Conservation (phyloP, 2,888 invertebrate species). For the Coleophora flavipennella region DNA sequence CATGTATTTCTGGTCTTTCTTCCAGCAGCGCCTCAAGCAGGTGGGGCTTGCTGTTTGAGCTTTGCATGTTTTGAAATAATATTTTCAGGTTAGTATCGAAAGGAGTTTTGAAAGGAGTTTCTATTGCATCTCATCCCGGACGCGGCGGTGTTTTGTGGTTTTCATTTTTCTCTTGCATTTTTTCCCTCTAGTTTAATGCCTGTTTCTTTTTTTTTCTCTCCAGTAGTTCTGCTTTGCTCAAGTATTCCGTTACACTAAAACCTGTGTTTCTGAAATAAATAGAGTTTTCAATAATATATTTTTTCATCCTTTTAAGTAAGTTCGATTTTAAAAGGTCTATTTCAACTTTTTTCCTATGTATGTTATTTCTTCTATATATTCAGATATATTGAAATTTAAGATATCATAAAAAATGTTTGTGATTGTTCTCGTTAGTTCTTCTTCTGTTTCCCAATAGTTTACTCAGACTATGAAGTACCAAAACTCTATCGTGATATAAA, state of each 20-base stretch:
- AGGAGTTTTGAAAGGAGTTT: no score
- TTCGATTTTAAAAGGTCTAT: conserved; percentile 6
- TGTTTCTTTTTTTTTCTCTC: background rate
- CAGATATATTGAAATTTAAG: conserved; percentile 1
- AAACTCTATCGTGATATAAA: background rate
- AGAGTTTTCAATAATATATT: conserved; percentile 4
- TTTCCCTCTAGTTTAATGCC: no score
- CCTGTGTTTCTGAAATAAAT: background rate
- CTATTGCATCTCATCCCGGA: no score
- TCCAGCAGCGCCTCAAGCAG: no score
- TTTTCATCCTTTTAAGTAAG: conserved; percentile 6
- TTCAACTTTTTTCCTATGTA: conserved; percentile 4
- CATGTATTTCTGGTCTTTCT: no score
- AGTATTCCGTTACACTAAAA: conserved; percentile 3
- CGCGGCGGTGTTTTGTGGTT: no score
- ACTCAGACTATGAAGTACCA: background rate
- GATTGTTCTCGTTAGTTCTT: conserved; percentile 1
- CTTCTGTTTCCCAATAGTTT: conserved; percentile 4
- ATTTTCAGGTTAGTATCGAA: no score
- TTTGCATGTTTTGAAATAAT: no score
- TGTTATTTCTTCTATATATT: conserved; percentile 5
- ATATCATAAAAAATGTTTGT: conserved; percentile 2
- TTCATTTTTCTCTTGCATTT: no score
- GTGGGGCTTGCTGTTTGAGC: no score
- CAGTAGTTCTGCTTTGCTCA: background rate